Conservation (phyloP, 2,888 invertebrate species). For the Sinopyrophorus schimmeli region DNA sequence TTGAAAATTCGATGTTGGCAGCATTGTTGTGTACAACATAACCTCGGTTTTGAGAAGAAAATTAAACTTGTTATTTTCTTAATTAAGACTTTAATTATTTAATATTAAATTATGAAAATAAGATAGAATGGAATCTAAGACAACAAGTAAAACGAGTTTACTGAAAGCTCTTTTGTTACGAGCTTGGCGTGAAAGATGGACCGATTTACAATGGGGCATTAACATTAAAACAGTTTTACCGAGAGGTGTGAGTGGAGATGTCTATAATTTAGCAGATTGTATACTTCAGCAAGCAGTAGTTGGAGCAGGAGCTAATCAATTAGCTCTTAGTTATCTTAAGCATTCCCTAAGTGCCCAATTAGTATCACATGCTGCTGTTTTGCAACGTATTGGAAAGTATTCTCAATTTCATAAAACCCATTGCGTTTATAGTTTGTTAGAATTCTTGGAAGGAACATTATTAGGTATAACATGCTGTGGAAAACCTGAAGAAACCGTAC, state of each 20-base stretch:
- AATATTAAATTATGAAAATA: too few species aligned
- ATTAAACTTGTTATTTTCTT: too few species aligned
- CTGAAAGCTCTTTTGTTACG: conserved; percentile 77
- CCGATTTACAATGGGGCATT: conserved; percentile 94
- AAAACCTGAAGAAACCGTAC: conserved; percentile 84
- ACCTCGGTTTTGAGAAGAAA: too few species aligned
- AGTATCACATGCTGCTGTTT: conserved; percentile 87
- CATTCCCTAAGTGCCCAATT: conserved; percentile 90
- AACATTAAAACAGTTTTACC: conserved; percentile 91
- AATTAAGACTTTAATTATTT: too few species aligned
- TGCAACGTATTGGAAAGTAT: conserved; percentile 86
- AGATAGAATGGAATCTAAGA: conserved; percentile 78
- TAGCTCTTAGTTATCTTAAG: conserved; percentile 89
- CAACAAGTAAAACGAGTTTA: conserved; percentile 81
- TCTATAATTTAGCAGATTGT: conserved; percentile 91
- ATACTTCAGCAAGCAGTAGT: conserved; percentile 92
- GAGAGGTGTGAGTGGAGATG: conserved; percentile 89
- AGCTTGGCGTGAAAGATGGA: conserved; percentile 96
- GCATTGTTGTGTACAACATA: too few species aligned
- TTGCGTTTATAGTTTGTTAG: conserved; percentile 83
- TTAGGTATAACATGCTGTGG: conserved; percentile 69
- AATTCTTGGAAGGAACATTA: conserved; percentile 75
- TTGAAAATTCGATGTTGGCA: too few species aligned
- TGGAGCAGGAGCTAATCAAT: conserved; percentile 88
- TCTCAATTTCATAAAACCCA: conserved; percentile 81